These are phyloP conservation scores for Holothuria leucospilota DNA, from an alignment of 53 echinoderm and acorn worm species.

Conservation along the genomic window DNA sequence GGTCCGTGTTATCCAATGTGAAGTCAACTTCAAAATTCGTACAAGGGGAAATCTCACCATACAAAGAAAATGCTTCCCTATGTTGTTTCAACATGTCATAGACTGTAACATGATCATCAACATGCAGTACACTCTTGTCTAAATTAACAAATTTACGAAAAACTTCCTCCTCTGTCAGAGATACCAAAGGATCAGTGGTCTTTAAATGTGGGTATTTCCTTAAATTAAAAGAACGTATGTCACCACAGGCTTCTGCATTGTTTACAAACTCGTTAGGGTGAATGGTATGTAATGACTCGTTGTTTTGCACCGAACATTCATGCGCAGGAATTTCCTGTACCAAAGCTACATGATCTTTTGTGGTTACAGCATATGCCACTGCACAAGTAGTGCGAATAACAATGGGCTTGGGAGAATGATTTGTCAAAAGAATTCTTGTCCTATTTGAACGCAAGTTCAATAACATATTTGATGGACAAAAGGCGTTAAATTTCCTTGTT, in stretches of 20 bases:
- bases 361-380: no score
- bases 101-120: not conserved
- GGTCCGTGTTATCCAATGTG: not conserved
- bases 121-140: not conserved
- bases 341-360: not conserved
- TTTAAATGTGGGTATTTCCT: constrained; percentile 34
- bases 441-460: not conserved
- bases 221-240: not conserved
- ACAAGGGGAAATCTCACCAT: constrained; percentile 45
- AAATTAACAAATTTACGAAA: constrained; percentile 7
- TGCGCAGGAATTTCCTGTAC: no score
- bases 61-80: constrained; percentile 44
- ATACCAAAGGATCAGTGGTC: constrained; percentile 2
- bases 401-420: not conserved
- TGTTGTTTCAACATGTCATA: not conserved
- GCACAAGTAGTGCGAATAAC: no score
- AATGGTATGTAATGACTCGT: not conserved
- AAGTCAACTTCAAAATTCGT: constrained; percentile 27
- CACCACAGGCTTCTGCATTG: no score
- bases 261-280: no score
- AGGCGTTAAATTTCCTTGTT: not conserved
- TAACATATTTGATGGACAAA: not conserved
- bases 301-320: not conserved
- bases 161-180: constrained; percentile 2
- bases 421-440: constrained; percentile 1